Conservation (phyloP, 2,888 invertebrate genomes). For the Disparrhopalites patrizii region DNA sequence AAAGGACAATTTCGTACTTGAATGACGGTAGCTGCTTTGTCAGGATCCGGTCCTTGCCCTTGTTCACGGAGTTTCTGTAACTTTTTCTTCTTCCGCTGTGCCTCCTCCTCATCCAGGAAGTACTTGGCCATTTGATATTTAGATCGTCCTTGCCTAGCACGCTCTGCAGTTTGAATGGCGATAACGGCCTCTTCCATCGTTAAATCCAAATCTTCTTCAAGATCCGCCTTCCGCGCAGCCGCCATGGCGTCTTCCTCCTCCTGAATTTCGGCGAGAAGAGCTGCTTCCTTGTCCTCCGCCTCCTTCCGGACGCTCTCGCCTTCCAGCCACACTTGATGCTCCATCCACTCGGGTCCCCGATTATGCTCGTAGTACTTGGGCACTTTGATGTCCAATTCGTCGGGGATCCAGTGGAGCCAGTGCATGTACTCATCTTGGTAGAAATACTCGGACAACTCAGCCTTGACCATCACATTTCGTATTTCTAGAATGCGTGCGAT, state of each 20-base stretch:
- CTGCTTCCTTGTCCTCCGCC: conserved; percentile 11
- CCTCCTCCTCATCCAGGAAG: conserved; percentile 32
- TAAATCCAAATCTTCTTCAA: conserved; percentile 29
- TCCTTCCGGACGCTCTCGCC: conserved; percentile 13
- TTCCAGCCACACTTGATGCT: conserved; percentile 51
- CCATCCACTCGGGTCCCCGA: conserved; percentile 33
- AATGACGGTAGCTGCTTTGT: conserved; percentile 39
- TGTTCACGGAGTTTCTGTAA: conserved; percentile 4
- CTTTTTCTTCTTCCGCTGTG: conserved; percentile 18
- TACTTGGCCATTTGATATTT: conserved; percentile 53
- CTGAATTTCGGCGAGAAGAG: conserved; percentile 13
- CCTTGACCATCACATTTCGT: conserved; percentile 79
- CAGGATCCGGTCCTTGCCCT: conserved; percentile 20
- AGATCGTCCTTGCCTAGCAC: conserved; percentile 78
- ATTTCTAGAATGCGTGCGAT: conserved; percentile 81
- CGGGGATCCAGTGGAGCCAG: conserved; percentile 58
- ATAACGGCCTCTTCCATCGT: conserved; percentile 60
- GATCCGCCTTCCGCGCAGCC: neutral
- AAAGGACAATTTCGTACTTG: conserved; percentile 28
- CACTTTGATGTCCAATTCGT: conserved; percentile 66
- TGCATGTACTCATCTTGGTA: conserved; percentile 67
- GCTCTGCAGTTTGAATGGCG: conserved; percentile 75
- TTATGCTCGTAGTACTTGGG: conserved; percentile 62
- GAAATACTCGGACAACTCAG: conserved; percentile 78
- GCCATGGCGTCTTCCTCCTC: conserved; percentile 9